A percentile compares a stretch with the other conserved stretches of the same genome.
Conservation (phyloP, 2,113 vertebrate genomes). For the Vicugna pacos region DNA sequence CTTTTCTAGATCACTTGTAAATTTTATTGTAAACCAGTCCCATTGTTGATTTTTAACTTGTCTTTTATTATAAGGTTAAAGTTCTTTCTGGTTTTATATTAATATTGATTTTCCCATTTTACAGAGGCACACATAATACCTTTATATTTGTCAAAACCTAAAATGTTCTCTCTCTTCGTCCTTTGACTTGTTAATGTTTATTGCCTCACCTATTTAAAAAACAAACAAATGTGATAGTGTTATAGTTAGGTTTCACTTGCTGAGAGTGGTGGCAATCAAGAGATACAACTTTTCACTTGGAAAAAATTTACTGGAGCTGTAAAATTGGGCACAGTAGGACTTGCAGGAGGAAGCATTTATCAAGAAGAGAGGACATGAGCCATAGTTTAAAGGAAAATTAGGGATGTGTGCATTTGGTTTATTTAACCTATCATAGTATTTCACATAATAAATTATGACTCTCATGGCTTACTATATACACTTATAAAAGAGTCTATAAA, state of each 20-base stretch:
- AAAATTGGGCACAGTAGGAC: neutral
- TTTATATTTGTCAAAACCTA: conserved; percentile 40
- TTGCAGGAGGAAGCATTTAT: conserved; percentile 31
- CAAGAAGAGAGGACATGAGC: neutral
- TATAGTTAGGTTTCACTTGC: conserved; percentile 10
- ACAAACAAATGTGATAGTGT: neutral
- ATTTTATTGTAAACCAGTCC: conserved; percentile 41
- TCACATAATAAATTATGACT: conserved; percentile 51
- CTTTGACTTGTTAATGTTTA: conserved; percentile 6
- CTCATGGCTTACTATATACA: neutral
- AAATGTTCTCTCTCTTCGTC: neutral
- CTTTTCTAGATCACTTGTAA: neutral
- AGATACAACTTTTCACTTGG: neutral
- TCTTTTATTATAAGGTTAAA: conserved; percentile 36
- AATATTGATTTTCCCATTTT: neutral
- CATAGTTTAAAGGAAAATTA: conserved; percentile 32
- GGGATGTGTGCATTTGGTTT: neutral
- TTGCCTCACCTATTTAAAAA: conserved; percentile 4
- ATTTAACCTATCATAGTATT: conserved; percentile 40
- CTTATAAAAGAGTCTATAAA: conserved; percentile 16
- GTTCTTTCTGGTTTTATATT: conserved; percentile 27
- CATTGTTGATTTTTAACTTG: conserved; percentile 42
- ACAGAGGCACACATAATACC: neutral
- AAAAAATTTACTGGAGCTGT: neutral
- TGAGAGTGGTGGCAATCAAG: neutral